Conservation (phyloP, 2,113 vertebrate species). For the Calypte anna region DNA sequence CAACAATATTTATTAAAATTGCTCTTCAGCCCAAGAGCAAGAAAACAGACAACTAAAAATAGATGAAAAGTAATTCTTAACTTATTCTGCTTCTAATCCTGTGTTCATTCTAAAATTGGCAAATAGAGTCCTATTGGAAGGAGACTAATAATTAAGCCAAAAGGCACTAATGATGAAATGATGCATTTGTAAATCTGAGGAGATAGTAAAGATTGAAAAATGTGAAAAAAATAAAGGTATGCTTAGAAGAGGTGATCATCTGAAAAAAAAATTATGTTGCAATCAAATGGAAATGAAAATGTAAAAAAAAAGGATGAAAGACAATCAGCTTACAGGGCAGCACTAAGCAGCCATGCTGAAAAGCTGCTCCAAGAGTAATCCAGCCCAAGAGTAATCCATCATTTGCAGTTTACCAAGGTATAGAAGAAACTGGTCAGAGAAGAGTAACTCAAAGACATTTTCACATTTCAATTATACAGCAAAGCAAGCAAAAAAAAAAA, state of each 20-base stretch:
- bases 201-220: background rate
- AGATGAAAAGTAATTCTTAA: background rate
- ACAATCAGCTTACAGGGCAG: background rate
- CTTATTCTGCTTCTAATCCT: background rate
- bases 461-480: background rate
- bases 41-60: background rate
- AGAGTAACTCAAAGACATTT: background rate
- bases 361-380: background rate
- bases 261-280: background rate
- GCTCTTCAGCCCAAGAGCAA: background rate
- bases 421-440: background rate
- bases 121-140: background rate
- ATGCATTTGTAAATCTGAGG: background rate
- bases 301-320: background rate
- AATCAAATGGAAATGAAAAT: background rate
- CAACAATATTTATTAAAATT: slow-evolving; percentile 2
- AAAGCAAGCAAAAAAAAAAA: background rate
- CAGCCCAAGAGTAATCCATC: background rate
- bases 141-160: background rate
- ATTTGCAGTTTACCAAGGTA: background rate
- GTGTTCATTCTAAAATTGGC: background rate
- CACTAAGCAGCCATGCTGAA: background rate
- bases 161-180: background rate
- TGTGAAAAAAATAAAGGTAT: accelerated
- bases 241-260: background rate